These are phyloP conservation scores for Vandiemenella viatica DNA, from an alignment of 2,888 invertebrate genomes.

Conservation along the genomic window DNA sequence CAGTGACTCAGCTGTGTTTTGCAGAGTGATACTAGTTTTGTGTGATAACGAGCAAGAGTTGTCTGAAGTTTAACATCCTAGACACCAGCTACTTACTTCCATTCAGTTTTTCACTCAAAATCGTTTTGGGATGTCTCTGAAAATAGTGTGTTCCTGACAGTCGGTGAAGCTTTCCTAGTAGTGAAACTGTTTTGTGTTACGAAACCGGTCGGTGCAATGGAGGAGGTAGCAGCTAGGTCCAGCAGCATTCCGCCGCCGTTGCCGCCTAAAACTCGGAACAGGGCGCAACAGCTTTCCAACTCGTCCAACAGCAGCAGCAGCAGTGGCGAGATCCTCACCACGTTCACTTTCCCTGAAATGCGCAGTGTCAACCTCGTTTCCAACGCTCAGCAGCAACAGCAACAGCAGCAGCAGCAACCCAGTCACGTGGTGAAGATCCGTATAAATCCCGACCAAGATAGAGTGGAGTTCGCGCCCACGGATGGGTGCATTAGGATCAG, in stretches of 20 bases:
- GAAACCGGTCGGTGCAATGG: too few species aligned
- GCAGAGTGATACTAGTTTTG: too few species aligned
- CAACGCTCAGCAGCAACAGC: slow-evolving; percentile 13
- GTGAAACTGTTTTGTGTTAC: too few species aligned
- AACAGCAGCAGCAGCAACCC: slow-evolving; percentile 25
- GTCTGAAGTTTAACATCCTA: too few species aligned
- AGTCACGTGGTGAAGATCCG: slow-evolving; percentile 52
- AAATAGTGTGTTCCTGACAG: too few species aligned
- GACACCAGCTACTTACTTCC: too few species aligned
- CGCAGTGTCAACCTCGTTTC: slow-evolving; percentile 4
- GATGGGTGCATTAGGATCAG: slow-evolving; percentile 44
- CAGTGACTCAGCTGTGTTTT: too few species aligned
- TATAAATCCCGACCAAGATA: slow-evolving; percentile 44
- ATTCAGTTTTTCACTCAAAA: too few species aligned
- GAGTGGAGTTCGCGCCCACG: slow-evolving; percentile 26
- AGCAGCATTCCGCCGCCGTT: slow-evolving; percentile 36
- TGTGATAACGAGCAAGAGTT: too few species aligned
- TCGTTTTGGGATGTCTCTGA: too few species aligned
- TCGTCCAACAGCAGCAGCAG: neutral
- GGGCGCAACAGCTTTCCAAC: slow-evolving; percentile 20
- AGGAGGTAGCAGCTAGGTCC: neutral
- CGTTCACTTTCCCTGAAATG: slow-evolving; percentile 1
- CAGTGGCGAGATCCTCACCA: slow-evolving; percentile 19
- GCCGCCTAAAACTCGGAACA: slow-evolving; percentile 37
- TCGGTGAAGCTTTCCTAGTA: too few species aligned